Evolutionary conservation across 2,888 invertebrate species (phyloP), one percentile per base, ranked within the genome.

Genomic region (Ctena decussata): DNA sequence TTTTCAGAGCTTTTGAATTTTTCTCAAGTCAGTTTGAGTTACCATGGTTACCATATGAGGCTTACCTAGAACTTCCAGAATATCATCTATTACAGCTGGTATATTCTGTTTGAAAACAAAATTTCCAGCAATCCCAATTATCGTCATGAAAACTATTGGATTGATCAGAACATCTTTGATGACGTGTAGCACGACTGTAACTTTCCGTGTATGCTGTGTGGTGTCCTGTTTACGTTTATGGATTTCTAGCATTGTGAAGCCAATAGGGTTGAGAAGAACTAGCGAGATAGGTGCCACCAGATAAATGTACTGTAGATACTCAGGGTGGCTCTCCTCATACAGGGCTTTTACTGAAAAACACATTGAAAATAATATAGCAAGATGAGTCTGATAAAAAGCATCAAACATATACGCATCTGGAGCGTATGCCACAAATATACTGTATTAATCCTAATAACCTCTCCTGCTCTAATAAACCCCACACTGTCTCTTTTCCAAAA

Each of bases 261-360:
- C 98, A 89, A 99, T 97, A 0, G 99, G 99, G 96, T 99, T 99
- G 37, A 99, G 96, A 92, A 99, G 97, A 0, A 98, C 98, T 86
- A 99, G 96, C 60, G 98, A 99, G 94, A 99, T 98, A 0, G 99
- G 99, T 15, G 99, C 98, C 97, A 99, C 97, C 75, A 99, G 96
- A 95, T 99, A 99, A 71, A 99, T 96, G 95, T 99, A 99, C 0
- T 97, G 97, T 0, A 98, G 97, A 96, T 98, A 99, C 93, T 99
- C 98, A 0, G 98, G 98, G 96, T 99, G 98, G 6, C 97, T 97
- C 82, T 97, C 97, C 89, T 97, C 96, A 95, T 99, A 99, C 30
- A 99, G 96, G 32, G 99, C 98, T 93, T 97, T 97, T 77, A 93
- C 93, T 94, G 91, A 71, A 91, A 89, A n/a, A n/a, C n/a, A n/a